phyloP scores from a whole-genome alignment of 2,888 invertebrate genomes.

The Cistogaster globosa region DNA sequence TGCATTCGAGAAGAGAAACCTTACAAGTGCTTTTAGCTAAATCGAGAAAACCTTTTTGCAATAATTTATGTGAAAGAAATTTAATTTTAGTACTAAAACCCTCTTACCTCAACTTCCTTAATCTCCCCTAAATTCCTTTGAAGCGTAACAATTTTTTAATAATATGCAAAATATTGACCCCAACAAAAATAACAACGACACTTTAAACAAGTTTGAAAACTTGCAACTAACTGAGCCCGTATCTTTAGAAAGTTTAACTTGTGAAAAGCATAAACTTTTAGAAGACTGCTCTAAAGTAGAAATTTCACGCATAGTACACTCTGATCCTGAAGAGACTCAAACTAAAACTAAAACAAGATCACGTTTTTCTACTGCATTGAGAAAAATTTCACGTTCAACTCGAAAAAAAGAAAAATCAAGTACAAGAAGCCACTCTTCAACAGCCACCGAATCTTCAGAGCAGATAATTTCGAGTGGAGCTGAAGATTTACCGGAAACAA shows the following conservation, averaged over 20 bases:
- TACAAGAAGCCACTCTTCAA: constrained; percentile 36
- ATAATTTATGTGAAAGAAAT: constrained; percentile 25
- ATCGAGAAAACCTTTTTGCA: constrained; percentile 17
- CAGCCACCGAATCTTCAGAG: constrained; percentile 68
- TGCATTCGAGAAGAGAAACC: constrained; percentile 70
- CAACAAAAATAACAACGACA: constrained; percentile 52
- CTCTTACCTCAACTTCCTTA: constrained; percentile 12
- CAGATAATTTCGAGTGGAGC: constrained; percentile 74
- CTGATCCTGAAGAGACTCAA: constrained; percentile 72
- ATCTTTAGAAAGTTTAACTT: constrained; percentile 64
- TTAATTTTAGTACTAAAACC: not conserved
- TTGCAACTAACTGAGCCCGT: constrained; percentile 57
- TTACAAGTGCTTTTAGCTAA: constrained; percentile 62
- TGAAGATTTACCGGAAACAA: constrained; percentile 70
- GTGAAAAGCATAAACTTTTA: constrained; percentile 46
- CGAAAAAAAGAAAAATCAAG: constrained; percentile 73
- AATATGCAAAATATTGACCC: constrained; percentile 81
- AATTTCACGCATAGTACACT: constrained; percentile 61
- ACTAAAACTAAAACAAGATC: constrained; percentile 79
- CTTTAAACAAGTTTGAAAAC: constrained; percentile 71
- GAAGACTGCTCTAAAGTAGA: constrained; percentile 46
- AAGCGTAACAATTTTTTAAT: constrained; percentile 59
- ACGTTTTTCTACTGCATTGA: constrained; percentile 80
- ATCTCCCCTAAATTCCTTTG: constrained; percentile 3
- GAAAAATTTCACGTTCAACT: constrained; percentile 78